Conservation (phyloP, 2,113 vertebrate genomes). For the Eurystomus gularis region DNA sequence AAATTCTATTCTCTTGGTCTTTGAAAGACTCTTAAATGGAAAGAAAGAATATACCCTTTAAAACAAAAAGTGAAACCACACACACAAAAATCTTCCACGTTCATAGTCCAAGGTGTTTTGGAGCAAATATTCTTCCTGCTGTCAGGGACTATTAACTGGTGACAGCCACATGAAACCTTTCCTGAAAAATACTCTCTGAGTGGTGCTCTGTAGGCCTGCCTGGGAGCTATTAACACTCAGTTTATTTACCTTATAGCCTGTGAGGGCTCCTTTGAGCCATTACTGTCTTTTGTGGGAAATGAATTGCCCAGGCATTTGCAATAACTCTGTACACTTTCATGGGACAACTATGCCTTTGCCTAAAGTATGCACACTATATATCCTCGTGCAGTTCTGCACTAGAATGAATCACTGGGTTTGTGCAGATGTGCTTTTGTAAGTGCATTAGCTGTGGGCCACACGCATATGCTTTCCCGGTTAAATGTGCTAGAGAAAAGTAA, state of each 20-base stretch:
- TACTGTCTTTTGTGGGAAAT: constrained; percentile 18
- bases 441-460: not conserved
- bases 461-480: not conserved
- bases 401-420: not conserved
- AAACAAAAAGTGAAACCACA: not conserved
- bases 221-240: not conserved
- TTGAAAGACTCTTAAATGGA: not conserved
- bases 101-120: not conserved
- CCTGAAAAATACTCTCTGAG: not conserved
- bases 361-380: not conserved
- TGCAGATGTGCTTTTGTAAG: not conserved
- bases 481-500: not conserved
- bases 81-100: not conserved
- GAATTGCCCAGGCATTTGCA: not conserved
- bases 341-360: not conserved
- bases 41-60: not conserved
- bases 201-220: not conserved
- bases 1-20: not conserved
- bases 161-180: not conserved
- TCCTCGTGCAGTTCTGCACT: not conserved
- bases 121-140: not conserved
- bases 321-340: not conserved
- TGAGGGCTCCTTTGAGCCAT: constrained; percentile 8
- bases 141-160: not conserved
- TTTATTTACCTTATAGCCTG: constrained; percentile 35